Conservation (phyloP, 2,888 invertebrate species). For the Dolichopus griseipennis region DNA sequence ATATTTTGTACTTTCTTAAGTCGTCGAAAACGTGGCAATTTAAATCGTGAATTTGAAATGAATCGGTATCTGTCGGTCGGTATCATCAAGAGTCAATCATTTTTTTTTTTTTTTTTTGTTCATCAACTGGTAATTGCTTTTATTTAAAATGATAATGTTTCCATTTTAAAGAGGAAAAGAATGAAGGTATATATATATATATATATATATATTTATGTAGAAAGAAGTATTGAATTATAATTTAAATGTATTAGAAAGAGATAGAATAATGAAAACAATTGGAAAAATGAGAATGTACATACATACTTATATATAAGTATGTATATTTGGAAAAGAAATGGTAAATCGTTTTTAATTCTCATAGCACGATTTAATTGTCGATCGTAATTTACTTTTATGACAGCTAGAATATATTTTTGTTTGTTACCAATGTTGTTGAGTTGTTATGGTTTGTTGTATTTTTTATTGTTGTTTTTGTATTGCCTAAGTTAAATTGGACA, state of each 20-base stretch:
- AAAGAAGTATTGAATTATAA: too few species aligned
- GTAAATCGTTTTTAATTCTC: slow-evolving; percentile 4
- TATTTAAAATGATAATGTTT: slow-evolving; percentile 2
- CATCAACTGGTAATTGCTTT: slow-evolving; percentile 2
- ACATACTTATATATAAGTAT: too few species aligned
- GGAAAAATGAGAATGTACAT: background rate
- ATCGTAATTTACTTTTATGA: slow-evolving; percentile 4
- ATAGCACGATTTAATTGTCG: slow-evolving; percentile 6
- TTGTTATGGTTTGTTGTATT: too few species aligned
- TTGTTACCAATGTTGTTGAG: too few species aligned
- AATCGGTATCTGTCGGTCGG: slow-evolving; percentile 1
- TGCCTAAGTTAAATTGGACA: background rate
- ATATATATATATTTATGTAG: too few species aligned
- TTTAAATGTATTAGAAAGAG: background rate
- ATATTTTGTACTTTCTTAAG: too few species aligned
- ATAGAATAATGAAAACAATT: background rate
- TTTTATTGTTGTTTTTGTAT: background rate
- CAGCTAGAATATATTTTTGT: background rate
- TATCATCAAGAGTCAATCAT: slow-evolving; percentile 6
- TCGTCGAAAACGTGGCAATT: background rate
- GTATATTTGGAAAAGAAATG: background rate
- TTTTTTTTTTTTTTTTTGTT: too few species aligned
- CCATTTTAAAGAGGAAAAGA: too few species aligned
- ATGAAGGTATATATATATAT: background rate
- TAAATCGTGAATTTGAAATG: slow-evolving; percentile 3